These are phyloP conservation scores for Coreoperca whiteheadi DNA, from an alignment of 2,113 vertebrate species.

Conservation along the genomic window DNA sequence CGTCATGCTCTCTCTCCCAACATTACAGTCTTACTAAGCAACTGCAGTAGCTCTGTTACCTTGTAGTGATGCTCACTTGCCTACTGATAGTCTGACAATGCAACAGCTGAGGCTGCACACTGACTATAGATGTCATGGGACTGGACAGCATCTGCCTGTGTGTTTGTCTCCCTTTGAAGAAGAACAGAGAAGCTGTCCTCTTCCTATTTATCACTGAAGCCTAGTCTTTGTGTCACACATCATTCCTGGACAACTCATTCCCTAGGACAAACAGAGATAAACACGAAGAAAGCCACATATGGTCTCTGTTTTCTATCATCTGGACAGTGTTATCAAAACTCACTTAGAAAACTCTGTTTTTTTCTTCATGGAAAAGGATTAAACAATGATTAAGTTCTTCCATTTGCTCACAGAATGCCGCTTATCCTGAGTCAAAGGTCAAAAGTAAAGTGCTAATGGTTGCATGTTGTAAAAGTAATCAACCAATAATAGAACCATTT, in stretches of 20 bases:
- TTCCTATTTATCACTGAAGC: constrained; percentile 2
- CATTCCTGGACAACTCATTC: neutral
- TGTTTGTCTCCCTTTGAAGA: constrained; percentile 5
- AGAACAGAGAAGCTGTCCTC: constrained; percentile 9
- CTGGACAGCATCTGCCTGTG: constrained; percentile 15
- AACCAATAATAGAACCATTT: neutral
- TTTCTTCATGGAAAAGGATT: neutral
- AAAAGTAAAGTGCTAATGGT: neutral
- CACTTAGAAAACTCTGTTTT: neutral
- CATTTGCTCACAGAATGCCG: neutral
- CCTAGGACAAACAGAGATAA: neutral
- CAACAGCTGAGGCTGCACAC: constrained; percentile 41
- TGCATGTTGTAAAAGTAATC: neutral
- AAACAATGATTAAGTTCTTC: neutral
- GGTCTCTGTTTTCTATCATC: neutral
- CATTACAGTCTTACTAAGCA: neutral
- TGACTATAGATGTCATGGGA: constrained; percentile 27
- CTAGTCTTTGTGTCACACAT: neutral
- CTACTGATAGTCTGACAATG: constrained; percentile 23
- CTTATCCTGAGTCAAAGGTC: constrained; percentile 13
- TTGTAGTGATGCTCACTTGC: constrained; percentile 9
- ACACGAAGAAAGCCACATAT: neutral
- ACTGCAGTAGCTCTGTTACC: neutral
- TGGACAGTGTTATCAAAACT: neutral
- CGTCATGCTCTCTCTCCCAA: constrained; percentile 31